Conservation (phyloP, 2,888 invertebrate genomes). For the Pachycephus smyrnensis region DNA sequence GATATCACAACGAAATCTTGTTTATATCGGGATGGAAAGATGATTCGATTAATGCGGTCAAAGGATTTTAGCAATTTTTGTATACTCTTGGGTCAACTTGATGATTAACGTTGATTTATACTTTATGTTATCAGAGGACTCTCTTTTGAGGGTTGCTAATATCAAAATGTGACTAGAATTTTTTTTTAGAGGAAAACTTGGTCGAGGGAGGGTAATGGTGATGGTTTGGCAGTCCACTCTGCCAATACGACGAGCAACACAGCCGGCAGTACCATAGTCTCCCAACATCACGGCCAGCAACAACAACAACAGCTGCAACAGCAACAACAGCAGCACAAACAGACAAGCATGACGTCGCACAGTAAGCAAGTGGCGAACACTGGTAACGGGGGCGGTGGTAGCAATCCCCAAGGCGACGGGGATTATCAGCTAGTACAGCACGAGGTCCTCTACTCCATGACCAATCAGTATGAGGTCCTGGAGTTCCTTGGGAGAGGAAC, state of each 20-base stretch:
- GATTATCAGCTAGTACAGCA: constrained; percentile 99
- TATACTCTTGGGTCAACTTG: background rate
- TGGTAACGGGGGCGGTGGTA: constrained; percentile 72
- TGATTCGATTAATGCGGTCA: background rate
- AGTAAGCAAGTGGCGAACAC: constrained; percentile 85
- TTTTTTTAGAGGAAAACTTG: constrained; percentile 73
- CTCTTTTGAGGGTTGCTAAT: background rate
- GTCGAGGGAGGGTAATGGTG: constrained; percentile 75
- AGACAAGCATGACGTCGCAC: constrained; percentile 81
- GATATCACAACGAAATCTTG: background rate
- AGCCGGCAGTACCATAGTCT: constrained; percentile 66
- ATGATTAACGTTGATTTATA: background rate
- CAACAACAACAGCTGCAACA: constrained; percentile 65
- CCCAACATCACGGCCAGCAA: constrained; percentile 61
- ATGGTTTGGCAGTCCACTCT: constrained; percentile 67
- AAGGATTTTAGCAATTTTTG: background rate
- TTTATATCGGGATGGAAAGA: background rate
- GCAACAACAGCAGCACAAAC: constrained; percentile 69
- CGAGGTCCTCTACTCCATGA: constrained; percentile 97
- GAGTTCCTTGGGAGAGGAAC: constrained; percentile 99
- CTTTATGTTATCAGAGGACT: background rate
- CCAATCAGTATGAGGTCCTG: constrained; percentile 95
- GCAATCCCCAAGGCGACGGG: constrained; percentile 81
- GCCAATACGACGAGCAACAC: constrained; percentile 66
- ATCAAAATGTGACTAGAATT: background rate